Base-by-base conservation (phyloP, 2,113 vertebrate species). In the Potamarius usumacintae region DNA sequence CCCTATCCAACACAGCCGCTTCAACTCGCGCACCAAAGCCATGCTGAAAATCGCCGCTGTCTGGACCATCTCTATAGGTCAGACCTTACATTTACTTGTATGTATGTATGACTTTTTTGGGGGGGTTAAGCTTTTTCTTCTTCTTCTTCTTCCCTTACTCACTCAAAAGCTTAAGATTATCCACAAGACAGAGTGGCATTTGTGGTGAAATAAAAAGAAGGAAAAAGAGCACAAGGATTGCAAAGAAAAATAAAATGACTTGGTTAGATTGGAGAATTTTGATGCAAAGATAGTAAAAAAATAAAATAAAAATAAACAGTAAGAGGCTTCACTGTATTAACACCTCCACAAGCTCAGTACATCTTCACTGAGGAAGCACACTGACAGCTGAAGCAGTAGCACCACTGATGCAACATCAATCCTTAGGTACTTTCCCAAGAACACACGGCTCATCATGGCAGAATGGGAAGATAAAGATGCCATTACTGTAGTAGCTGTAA, bases 11-110 rank as follows among this genome's bases (percentile, higher is more conserved):
- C 98, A 99, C 95, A 99, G 98, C 93, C 97, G 97, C 94, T 99
- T 99, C 95, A 99, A 99, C 95, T 99, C 98, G 89, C 96, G 97
- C 93, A 99, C 98, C 96, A 99, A 99, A 95, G 98, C 98, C 93
- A 97, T 98, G 96, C 95, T 99, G 96, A 99, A 99, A 96, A 99
- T 99, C 89, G 97, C 97, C 81, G 98, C 97, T 0, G 98, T 99
- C 92, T 99, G 98, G 98, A 99, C 98, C 94, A 99, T 99, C 90
- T 99, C 97, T 53, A 96, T 99, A 95, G 97, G 98, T 99, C 94
- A 97, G 93, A 53, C 3, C 34, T 71, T 34, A 67, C 30, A 34
- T 63, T 76, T 22, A 3, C 25, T 7, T 12, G 7, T 50, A 84
- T 25, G 30, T 57, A 79, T 55, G 12, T 18, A 15, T 53, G 22